Base-by-base conservation (phyloP, 2,888 invertebrate species). In the Iphiclides podalirius region DNA sequence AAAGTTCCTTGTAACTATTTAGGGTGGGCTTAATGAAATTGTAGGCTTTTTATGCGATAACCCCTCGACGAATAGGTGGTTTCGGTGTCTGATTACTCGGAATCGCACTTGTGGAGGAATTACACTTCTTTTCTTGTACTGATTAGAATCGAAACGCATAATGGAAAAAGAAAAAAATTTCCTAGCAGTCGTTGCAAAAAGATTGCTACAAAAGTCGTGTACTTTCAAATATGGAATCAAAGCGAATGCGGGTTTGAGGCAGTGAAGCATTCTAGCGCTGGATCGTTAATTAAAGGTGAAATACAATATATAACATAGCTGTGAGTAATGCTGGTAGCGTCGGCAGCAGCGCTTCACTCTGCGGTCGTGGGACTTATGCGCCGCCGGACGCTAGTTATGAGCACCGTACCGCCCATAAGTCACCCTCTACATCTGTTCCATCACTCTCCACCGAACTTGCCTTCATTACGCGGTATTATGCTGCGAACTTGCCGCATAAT, bases 1-100 rank as follows among this genome's bases (percentile, higher is more conserved):
- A 78, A 82, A 87, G 79, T 85, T 83, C 78, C 78, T 78, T 79
- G 75, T 76, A 86, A 88, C 84, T 87, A 86, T 86, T 83, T 80
- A 76, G 79, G 77, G 72, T 67, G 73, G 72, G 69, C 79, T 79
- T 83, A 83, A 85, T 83, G 79, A 82, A 86, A 83, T 78, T 72
- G 75, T 76, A 74, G 71, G 75, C 70, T 79, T 76, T 74, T 78
- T 71, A 70, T 67, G 60, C 66, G 70, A 75, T 75, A 76, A 66
- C 68, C 63, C 67, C 72, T 72, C 67, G 63, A 64, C 60, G 63
- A 67, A 71, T 72, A 68, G 64, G 61, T 64, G 66, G 69, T 72
- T 70, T 65, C 55, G 57, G 57, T 64, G 63, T 63, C 60, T 58
- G 58, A 54, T 53, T 57, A 58, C 60, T 60, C 61, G 61, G 55